Evolutionary conservation across 2,888 invertebrate genomes (phyloP).

Genomic region (Eledone cirrhosa): DNA sequence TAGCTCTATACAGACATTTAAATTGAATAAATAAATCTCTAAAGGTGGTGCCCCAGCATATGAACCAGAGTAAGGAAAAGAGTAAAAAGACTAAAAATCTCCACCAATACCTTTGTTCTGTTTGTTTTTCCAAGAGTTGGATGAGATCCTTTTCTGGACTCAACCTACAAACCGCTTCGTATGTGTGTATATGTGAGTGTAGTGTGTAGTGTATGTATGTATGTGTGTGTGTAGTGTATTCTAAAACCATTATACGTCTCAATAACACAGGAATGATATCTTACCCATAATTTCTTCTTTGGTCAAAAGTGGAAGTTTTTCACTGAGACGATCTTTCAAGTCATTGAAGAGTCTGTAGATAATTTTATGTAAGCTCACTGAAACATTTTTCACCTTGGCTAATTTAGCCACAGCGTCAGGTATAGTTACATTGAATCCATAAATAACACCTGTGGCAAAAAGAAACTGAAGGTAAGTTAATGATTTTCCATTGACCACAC

Average conservation of each 20-base stretch:
- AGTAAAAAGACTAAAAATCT: no score
- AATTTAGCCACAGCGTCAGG: conserved; percentile 64
- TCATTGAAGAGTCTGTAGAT: conserved; percentile 94
- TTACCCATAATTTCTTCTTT: conserved; percentile 82
- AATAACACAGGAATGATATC: background rate
- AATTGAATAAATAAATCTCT: no score
- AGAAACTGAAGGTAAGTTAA: background rate
- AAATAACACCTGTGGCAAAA: conserved; percentile 76
- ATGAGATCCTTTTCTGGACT: no score
- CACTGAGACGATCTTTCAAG: conserved; percentile 80
- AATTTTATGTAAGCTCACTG: conserved; percentile 80
- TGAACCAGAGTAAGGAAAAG: no score
- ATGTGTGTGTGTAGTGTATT: background rate
- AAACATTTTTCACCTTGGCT: conserved; percentile 71
- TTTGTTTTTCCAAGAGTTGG: no score
- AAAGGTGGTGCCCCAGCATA: no score
- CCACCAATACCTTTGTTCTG: no score
- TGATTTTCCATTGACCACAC: background rate
- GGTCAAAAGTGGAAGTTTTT: conserved; percentile 76
- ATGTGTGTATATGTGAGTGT: no score
- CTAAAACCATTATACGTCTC: background rate
- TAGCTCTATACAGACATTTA: no score
- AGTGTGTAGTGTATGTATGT: no score
- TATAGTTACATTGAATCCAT: conserved; percentile 83
- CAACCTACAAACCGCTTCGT: no score